Conservation (phyloP, 2,113 vertebrate genomes). For the Serilophus lunatus region DNA sequence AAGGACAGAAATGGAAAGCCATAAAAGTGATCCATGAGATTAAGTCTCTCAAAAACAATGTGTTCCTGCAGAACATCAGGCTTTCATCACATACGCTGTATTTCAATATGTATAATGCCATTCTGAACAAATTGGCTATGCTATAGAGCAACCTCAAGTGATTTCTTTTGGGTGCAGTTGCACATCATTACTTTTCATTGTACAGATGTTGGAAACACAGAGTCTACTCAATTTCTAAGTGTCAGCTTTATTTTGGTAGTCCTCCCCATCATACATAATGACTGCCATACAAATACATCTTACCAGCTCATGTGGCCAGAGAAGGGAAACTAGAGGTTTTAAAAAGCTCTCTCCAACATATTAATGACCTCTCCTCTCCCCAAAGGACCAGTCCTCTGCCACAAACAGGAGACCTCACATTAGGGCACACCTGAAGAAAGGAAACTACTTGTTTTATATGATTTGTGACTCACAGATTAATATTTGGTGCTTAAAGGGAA, state of each 20-base stretch:
- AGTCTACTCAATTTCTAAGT: not conserved
- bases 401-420: not conserved
- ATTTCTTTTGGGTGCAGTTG: not conserved
- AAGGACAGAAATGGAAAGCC: not conserved
- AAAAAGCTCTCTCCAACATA: not conserved
- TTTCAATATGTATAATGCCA: not conserved
- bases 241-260: not conserved
- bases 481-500: not conserved
- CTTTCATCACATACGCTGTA: not conserved
- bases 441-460: not conserved
- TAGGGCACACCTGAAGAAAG: not conserved
- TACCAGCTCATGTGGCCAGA: not conserved
- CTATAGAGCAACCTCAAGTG: not conserved
- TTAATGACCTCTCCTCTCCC: not conserved
- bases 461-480: not conserved
- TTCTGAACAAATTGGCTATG: not conserved
- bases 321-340: not conserved
- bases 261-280: not conserved
- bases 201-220: not conserved
- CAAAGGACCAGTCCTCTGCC: not conserved
- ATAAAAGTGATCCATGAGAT: constrained; percentile 6
- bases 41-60: not conserved
- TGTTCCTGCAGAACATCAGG: not conserved
- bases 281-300: not conserved
- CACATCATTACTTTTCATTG: not conserved